Base-by-base conservation (phyloP, 2,888 invertebrate species). In the Vandiemenella viatica region DNA sequence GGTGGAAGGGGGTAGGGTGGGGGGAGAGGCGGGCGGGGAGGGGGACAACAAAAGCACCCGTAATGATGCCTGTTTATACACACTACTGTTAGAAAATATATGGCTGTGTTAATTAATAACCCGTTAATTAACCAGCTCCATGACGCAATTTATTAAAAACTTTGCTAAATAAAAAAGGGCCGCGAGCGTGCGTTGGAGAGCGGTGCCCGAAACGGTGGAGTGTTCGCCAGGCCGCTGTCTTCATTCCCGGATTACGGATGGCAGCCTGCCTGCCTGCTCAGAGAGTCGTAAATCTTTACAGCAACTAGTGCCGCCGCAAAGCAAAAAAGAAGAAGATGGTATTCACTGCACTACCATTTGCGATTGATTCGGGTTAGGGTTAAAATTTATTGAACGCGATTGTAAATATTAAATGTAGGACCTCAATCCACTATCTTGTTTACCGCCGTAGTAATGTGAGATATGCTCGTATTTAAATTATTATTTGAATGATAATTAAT, bases 61-160 rank as follows among this genome's bases (percentile, higher is more conserved):
- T 32, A 32, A 32, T 32, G 23, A 21, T 43, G 45, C 45, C 45
- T 45, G 45, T 45, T 45, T 32, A 45, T 45, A 45, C 45, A 41
- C 43, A 37, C 43, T 21, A 46, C 47, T 47, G 37, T 40, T 40
- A 47, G 47, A 41, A 49, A 49, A 49, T 49, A 45, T 49, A 49
- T 43, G 49, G 37, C 44, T 45, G 49, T 45, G 49, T 49, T 49
- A 44, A 49, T 49, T 49, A 49, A 49, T 49, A 49, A 49, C 44
- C 49, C 43, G 49, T 45, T 49, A 49, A 49, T 49, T 49, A 49
- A 49, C 49, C 40, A 43, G 46, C 37, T 45, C 38, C 45, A 45
- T 45, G 45, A 45, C 45, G 45, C 45, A 45, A 45, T 45, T 45
- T 45, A 45, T 45, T 32, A 32, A 32, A 32, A 32, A 32, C 32